Evolutionary conservation across 2,113 vertebrate species (phyloP).

Genomic region (Madoqua kirkii): DNA sequence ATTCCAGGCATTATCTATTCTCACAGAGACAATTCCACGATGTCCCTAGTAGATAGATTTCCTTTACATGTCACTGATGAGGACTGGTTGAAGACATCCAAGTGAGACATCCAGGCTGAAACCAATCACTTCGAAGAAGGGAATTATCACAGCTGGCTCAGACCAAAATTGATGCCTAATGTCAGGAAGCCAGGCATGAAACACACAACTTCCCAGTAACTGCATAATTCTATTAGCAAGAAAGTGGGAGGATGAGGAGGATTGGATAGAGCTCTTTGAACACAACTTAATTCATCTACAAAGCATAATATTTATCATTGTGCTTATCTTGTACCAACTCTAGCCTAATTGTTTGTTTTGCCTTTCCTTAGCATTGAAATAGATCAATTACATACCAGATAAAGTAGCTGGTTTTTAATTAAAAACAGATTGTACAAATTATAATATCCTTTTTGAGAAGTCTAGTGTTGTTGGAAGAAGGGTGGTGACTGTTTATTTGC

Average conservation of each 20-base stretch:
- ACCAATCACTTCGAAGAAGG: neutral
- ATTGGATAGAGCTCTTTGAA: neutral
- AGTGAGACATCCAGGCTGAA: neutral
- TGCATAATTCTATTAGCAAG: neutral
- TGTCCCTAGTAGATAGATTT: neutral
- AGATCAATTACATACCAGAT: neutral
- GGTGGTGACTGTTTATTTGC: neutral
- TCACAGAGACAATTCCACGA: neutral
- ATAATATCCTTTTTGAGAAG: neutral
- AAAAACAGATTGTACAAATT: neutral
- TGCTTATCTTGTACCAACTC: neutral
- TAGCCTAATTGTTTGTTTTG: neutral
- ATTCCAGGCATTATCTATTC: neutral
- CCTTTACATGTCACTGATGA: neutral
- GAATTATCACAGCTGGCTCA: neutral
- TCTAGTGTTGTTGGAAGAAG: neutral
- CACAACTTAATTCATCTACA: neutral
- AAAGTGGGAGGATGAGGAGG: neutral
- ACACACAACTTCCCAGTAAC: neutral
- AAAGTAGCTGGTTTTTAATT: neutral
- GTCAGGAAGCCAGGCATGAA: neutral
- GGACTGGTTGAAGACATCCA: neutral
- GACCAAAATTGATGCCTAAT: neutral
- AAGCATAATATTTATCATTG: neutral
- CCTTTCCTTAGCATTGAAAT: neutral